These are phyloP conservation scores for Fringilla coelebs DNA, from an alignment of 2,797 vertebrate genomes.

Conservation along the genomic window DNA sequence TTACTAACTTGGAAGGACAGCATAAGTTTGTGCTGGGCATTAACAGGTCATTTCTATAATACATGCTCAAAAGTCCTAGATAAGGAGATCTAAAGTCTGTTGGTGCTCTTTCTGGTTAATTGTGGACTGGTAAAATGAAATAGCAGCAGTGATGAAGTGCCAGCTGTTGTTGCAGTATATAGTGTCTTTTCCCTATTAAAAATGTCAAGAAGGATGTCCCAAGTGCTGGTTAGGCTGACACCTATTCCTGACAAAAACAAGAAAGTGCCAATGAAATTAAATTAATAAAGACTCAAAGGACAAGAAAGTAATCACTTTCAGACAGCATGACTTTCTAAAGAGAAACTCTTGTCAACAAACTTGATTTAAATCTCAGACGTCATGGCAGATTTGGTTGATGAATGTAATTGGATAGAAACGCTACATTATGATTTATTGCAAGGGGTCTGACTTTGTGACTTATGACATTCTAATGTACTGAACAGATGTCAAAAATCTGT, in stretches of 20 bases:
- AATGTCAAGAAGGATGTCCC: neutral
- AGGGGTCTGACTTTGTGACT: constrained; percentile 21
- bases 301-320: constrained; percentile 40
- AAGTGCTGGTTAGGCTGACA: neutral
- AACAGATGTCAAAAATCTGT: constrained; percentile 43
- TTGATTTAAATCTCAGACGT: constrained; percentile 39
- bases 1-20: neutral
- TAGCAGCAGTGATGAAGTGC: neutral
- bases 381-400: constrained; percentile 40
- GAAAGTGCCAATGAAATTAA: constrained; percentile 4
- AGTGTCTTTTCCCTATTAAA: neutral
- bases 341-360: constrained; percentile 31
- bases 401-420: neutral
- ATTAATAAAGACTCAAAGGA: constrained; percentile 50
- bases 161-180: neutral
- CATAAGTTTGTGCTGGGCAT: neutral
- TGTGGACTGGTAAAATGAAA: neutral
- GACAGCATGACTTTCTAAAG: constrained; percentile 13
- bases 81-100: neutral
- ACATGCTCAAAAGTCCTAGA: neutral
- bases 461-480: constrained; percentile 21
- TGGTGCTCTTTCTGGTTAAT: neutral
- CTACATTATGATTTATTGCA: constrained; percentile 41
- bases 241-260: neutral
- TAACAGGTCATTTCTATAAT: neutral